Evolutionary conservation across 1,140 invertebrate species (phyloP).

Genomic region (Elysia chlorotica): DNA sequence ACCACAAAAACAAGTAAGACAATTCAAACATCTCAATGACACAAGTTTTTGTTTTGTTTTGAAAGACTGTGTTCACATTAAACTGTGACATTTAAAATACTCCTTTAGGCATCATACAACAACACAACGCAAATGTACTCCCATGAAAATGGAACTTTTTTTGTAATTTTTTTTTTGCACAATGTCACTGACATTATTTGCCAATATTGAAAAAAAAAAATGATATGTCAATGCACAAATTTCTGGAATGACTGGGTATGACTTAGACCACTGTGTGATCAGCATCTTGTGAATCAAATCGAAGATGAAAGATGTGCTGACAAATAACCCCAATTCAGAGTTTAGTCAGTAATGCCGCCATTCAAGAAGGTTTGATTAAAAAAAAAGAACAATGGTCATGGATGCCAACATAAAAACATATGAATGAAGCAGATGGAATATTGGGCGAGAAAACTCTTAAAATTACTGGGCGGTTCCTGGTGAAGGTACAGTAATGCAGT

Average conservation of each 20-base stretch:
- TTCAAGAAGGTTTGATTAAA: background rate
- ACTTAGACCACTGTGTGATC: too few relatives aligned
- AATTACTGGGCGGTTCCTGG: too few relatives aligned
- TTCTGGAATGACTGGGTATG: conserved; percentile 3
- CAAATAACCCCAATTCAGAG: background rate
- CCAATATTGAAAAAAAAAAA: background rate
- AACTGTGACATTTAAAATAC: conserved; percentile 13
- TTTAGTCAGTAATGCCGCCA: background rate
- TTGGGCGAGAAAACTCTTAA: background rate
- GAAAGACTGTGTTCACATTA: conserved; percentile 14
- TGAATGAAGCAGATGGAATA: background rate
- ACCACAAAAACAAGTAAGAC: background rate
- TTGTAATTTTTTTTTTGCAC: background rate
- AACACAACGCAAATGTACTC: background rate
- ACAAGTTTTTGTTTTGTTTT: background rate
- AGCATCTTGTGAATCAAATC: background rate
- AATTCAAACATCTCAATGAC: conserved; percentile 6
- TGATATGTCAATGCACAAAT: conserved; percentile 14
- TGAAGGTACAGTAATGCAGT: too few relatives aligned
- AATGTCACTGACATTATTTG: background rate
- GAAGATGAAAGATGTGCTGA: background rate
- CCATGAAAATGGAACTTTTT: background rate
- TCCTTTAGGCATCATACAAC: background rate
- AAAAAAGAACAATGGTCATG: background rate
- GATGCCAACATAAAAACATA: too few relatives aligned